These are phyloP conservation scores for Xerus rutilus DNA, from an alignment of 2,797 vertebrate genomes.

Conservation along the genomic window DNA sequence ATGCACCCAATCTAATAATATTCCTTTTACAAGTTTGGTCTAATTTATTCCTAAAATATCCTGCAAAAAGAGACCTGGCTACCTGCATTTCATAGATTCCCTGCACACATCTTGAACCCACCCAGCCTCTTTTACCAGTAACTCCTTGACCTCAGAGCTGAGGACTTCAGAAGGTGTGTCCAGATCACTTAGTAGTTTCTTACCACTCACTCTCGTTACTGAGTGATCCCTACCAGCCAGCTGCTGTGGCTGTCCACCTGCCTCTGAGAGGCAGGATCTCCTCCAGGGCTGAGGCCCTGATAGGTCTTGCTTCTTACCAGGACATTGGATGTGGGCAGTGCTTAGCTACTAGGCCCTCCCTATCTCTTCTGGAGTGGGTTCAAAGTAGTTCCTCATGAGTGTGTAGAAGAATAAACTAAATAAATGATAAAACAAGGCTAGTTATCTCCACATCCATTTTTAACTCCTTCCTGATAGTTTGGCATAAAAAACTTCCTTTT, in stretches of 20 bases:
- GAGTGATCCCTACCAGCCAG: no score
- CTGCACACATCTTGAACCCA: not conserved
- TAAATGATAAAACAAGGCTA: not conserved
- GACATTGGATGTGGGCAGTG: not conserved
- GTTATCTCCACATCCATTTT: not conserved
- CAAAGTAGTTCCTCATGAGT: not conserved
- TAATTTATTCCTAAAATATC: not conserved
- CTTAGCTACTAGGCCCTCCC: not conserved
- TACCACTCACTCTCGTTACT: no score
- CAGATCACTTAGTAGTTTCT: no score
- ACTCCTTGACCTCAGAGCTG: not conserved
- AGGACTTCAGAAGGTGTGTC: not conserved
- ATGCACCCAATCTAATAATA: not conserved
- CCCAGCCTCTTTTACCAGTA: not conserved
- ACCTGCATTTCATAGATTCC: not conserved
- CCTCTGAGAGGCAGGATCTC: not conserved
- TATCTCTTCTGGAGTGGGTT: not conserved
- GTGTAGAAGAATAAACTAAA: not conserved
- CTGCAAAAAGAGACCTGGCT: not conserved
- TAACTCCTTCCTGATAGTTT: slow-evolving; percentile 20
- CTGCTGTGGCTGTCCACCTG: no score
- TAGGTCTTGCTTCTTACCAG: not conserved
- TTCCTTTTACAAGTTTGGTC: not conserved
- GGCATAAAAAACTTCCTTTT: slow-evolving; percentile 44
- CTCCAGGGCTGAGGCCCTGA: not conserved